Evolutionary conservation across 2,797 vertebrate species (phyloP).

Genomic region (Lithobates pipiens): DNA sequence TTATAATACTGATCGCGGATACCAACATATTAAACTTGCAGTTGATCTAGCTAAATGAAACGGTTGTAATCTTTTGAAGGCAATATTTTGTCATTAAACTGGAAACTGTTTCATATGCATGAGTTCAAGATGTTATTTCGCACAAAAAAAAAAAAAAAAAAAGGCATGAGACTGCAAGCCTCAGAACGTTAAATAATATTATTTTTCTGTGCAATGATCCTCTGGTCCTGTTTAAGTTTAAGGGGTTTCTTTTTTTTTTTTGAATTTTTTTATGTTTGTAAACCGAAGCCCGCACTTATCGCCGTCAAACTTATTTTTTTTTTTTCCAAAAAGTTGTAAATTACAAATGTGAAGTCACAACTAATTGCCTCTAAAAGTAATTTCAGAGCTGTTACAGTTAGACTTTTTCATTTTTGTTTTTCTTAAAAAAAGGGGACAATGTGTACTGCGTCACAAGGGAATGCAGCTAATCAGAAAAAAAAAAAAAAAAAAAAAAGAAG

Average conservation of each 20-base stretch:
- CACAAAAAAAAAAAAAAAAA: constrained; percentile 51
- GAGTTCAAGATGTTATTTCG: constrained; percentile 71
- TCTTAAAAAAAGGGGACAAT: constrained; percentile 85
- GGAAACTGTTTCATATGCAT: constrained; percentile 71
- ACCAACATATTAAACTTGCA: constrained; percentile 84
- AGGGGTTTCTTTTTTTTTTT: neutral
- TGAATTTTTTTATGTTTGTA: constrained; percentile 74
- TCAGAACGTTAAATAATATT: constrained; percentile 82
- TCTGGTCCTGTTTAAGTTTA: constrained; percentile 18
- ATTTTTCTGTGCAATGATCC: constrained; percentile 82
- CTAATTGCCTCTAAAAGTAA: constrained; percentile 85
- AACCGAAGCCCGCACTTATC: constrained; percentile 81
- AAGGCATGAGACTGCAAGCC: constrained; percentile 76
- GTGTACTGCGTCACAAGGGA: constrained; percentile 91
- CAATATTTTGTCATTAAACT: constrained; percentile 74
- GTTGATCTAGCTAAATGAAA: constrained; percentile 80
- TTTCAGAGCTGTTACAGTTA: constrained; percentile 80
- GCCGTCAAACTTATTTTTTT: constrained; percentile 75
- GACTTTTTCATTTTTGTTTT: constrained; percentile 65
- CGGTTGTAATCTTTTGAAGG: constrained; percentile 80
- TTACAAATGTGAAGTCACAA: constrained; percentile 87
- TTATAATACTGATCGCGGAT: constrained; percentile 81
- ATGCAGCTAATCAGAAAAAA: constrained; percentile 87
- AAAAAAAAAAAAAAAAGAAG: constrained; percentile 65
- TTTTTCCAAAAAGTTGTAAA: constrained; percentile 84